These are phyloP conservation scores for Spilogale gracilis DNA, from an alignment of 2,113 vertebrate species.

Conservation along the genomic window DNA sequence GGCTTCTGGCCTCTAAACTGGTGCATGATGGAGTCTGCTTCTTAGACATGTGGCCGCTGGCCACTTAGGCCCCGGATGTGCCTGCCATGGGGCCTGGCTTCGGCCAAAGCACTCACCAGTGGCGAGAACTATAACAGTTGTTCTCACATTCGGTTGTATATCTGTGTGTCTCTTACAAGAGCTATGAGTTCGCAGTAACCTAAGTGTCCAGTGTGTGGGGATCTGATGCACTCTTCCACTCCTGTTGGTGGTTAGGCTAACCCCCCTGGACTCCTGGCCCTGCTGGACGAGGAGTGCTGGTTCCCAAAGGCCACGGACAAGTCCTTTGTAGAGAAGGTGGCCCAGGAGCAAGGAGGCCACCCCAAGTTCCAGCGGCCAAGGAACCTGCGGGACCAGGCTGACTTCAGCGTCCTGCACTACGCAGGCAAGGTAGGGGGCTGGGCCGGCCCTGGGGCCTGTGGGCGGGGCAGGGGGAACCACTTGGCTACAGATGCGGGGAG, in stretches of 20 bases:
- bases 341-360: conserved; percentile 92
- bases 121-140: fast-evolving
- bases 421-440: conserved; percentile 91
- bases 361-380: conserved; percentile 94
- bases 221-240: background rate
- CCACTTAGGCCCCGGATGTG: fast-evolving
- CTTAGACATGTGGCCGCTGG: fast-evolving
- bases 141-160: background rate
- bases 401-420: conserved; percentile 95
- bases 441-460: background rate
- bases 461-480: no score
- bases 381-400: conserved; percentile 92
- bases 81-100: fast-evolving
- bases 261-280: conserved; percentile 93
- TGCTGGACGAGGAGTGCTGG: conserved; percentile 97
- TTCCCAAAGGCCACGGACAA: conserved; percentile 95
- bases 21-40: background rate
- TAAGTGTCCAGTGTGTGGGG: fast-evolving
- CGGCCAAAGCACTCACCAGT: fast-evolving
- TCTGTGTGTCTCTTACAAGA: background rate
- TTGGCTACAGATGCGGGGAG: background rate
- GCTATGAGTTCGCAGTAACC: background rate
- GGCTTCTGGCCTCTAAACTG: background rate
- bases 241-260: conserved; percentile 85
- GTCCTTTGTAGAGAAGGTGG: conserved; percentile 94